Evolutionary conservation across 2,888 invertebrate genomes (phyloP).

Genomic region (Drosophila histrio): DNA sequence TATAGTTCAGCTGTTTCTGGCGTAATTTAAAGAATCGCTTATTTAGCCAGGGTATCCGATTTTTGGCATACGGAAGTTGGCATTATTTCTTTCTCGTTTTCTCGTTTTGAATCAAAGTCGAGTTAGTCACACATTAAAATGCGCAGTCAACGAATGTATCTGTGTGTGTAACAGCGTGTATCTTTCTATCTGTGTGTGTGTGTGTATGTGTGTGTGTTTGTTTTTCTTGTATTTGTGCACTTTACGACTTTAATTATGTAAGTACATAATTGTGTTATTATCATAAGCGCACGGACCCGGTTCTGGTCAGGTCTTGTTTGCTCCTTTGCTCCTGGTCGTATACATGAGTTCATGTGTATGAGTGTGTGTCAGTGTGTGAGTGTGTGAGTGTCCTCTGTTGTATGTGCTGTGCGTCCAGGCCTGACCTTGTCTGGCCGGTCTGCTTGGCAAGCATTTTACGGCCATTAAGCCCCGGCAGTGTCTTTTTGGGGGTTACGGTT

Average conservation of each 20-base stretch:
- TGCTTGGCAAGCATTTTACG: constrained; percentile 71
- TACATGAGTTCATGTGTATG: neutral
- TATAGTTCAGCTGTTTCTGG: too few species aligned
- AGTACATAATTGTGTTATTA: constrained; percentile 79
- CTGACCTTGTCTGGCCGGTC: constrained; percentile 62
- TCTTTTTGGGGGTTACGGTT: constrained; percentile 46
- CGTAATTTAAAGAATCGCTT: neutral
- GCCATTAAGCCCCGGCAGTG: constrained; percentile 66
- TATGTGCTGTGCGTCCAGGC: constrained; percentile 31
- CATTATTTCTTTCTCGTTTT: neutral
- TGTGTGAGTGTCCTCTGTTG: constrained; percentile 12
- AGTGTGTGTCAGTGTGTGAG: constrained; percentile 19
- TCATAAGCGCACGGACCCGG: constrained; percentile 63
- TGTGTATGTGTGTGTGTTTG: constrained; percentile 10
- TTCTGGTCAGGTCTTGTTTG: constrained; percentile 24
- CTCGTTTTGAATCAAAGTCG: constrained; percentile 18
- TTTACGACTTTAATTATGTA: constrained; percentile 78
- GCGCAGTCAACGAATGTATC: constrained; percentile 10
- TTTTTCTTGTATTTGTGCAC: constrained; percentile 55
- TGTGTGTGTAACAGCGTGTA: too few species aligned
- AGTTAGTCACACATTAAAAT: constrained; percentile 15
- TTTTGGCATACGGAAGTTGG: neutral
- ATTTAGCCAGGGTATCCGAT: neutral
- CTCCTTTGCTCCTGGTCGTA: constrained; percentile 2
- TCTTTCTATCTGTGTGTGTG: neutral